Base-by-base conservation (phyloP, 2,888 invertebrate species). In the Zelleria hepariella region DNA sequence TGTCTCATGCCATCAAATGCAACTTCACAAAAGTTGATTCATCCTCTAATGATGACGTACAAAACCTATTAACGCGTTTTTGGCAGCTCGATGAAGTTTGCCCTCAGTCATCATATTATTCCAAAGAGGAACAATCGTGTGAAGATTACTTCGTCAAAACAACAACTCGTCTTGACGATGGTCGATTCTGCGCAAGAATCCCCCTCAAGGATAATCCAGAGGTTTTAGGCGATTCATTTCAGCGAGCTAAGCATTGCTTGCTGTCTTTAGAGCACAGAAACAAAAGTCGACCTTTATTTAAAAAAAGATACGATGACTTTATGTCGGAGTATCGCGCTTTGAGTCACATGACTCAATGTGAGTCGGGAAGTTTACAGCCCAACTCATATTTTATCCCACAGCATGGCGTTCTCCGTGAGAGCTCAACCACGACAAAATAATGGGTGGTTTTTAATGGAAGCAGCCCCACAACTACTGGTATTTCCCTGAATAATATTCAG, bases 91-190 rank as follows among this genome's bases (percentile, higher is more conserved):
- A 15, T 48, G 48, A 23, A 54, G n/a, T n/a, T 21, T 8, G 18
- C 23, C 26, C 23, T 54, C 4, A 23, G 23, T n/a, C 26, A 25
- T 25, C 21, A 54, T 3, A 25, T 25, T 15, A 25, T n/a, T n/a
- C n/a, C n/a, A n/a, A n/a, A n/a, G n/a, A n/a, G n/a, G n/a, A n/a
- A 52, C 23, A 7, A 23, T 52, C 52, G 5, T 69, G 69, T 52
- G 67, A 69, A 58, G 64, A 66, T 5, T 64, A 67, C 60, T 68
- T 68, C 57, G 21, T 65, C 7, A 60, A 65, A 61, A 67, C 65
- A 59, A 67, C 66, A 7, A 64, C 62, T 23, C 66, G 68, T 23
- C 58, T 65, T 6, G 23, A 24, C 0, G 63, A 68, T 26, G 69
- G 69, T 26, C 63, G 66, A 15, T 70, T 69, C 53, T 64, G 63